phyloP scores from a whole-genome alignment of 2,797 vertebrate species.

The Halcyon chelicuti region DNA sequence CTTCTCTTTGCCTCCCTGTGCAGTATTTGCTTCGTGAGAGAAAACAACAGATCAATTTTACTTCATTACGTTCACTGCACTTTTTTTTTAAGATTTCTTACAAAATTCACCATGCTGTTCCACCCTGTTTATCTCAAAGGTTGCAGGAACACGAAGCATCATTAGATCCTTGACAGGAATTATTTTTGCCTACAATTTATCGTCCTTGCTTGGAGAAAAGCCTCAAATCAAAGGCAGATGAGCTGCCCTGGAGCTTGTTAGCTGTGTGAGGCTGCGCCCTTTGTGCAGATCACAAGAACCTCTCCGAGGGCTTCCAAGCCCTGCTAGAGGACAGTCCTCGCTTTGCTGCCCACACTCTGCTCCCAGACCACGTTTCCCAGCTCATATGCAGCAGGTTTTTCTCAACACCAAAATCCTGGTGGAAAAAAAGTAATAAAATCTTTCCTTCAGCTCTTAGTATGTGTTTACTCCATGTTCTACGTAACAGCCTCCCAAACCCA shows the following conservation, averaged over 20 bases:
- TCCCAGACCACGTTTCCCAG: neutral
- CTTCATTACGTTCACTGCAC: neutral
- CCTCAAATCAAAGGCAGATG: slow-evolving; percentile 14
- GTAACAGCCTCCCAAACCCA: neutral
- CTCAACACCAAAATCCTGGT: neutral
- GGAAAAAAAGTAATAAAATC: neutral
- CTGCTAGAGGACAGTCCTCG: neutral
- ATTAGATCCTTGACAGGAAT: neutral
- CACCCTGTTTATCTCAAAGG: neutral
- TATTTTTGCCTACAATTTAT: slow-evolving; percentile 5
- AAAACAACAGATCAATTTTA: slow-evolving; percentile 38
- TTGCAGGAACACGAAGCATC: slow-evolving; percentile 29
- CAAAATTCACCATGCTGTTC: neutral
- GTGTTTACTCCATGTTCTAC: neutral
- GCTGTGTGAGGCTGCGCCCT: neutral
- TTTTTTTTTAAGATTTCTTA: slow-evolving; percentile 11
- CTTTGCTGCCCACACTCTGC: neutral
- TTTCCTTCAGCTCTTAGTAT: neutral
- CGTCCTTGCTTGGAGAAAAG: neutral
- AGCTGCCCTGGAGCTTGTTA: slow-evolving; percentile 42
- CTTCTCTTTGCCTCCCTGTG: neutral
- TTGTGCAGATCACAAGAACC: neutral
- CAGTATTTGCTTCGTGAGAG: neutral
- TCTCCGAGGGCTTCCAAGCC: neutral
- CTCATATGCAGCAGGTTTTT: neutral